Evolutionary conservation across 1,140 invertebrate genomes (phyloP).

Genomic region (Chrysopa pallens): DNA sequence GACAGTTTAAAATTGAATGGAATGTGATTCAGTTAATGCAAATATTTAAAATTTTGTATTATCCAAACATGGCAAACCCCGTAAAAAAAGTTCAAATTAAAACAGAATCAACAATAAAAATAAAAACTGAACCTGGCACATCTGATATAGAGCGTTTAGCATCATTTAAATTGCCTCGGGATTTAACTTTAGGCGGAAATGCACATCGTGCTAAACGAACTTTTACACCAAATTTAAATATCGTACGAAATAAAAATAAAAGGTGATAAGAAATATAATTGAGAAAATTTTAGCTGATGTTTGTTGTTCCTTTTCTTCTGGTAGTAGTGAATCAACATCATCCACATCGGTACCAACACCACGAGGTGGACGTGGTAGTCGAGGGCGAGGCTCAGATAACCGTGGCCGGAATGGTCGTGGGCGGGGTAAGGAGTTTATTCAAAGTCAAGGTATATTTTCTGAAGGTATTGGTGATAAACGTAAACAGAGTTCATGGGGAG

Average conservation of each 20-base stretch:
- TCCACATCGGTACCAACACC: no score
- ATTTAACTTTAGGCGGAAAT: constrained; percentile 26
- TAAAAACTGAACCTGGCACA: background rate
- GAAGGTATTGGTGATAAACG: constrained; percentile 15
- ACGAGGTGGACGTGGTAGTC: no score
- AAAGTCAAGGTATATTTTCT: constrained; percentile 19
- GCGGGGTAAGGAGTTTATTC: constrained; percentile 14
- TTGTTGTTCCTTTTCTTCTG: no score
- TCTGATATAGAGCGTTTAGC: constrained; percentile 13
- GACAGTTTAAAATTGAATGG: no score
- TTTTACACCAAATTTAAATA: constrained; percentile 26
- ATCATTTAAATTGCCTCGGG: constrained; percentile 28
- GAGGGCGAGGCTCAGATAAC: constrained; percentile 3
- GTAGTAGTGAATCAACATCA: no score
- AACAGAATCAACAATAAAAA: constrained; percentile 4
- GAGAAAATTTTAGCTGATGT: background rate
- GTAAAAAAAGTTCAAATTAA: no score
- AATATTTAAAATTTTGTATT: no score
- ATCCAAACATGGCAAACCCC: no score
- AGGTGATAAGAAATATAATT: constrained; percentile 13
- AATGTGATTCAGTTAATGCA: no score
- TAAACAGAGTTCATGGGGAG: background rate
- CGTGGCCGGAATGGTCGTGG: background rate
- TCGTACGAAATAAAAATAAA: constrained; percentile 26
- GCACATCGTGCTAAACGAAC: constrained; percentile 21